phyloP scores from a whole-genome alignment of 1,140 invertebrate species.

The Agrilus planipennis region DNA sequence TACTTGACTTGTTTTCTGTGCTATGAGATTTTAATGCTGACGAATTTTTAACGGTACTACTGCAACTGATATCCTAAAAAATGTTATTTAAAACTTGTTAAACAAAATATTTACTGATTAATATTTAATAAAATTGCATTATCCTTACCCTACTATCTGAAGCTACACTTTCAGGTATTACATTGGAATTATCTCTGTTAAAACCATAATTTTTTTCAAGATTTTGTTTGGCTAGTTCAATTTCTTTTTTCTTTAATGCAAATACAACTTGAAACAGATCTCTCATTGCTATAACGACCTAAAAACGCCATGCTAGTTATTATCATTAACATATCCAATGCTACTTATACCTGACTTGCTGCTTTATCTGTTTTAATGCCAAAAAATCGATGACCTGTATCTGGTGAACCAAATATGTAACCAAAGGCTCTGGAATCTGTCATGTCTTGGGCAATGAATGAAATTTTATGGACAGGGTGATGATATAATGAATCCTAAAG shows the following conservation, averaged over 20 bases:
- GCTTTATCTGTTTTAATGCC: slow-evolving; percentile 99
- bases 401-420: slow-evolving; percentile 93
- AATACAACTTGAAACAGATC: slow-evolving; percentile 98
- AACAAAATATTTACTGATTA: too few relatives aligned
- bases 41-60: too few relatives aligned
- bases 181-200: too few relatives aligned
- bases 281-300: slow-evolving; percentile 91
- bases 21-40: too few relatives aligned
- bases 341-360: slow-evolving; percentile 65
- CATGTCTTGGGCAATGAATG: slow-evolving; percentile 97
- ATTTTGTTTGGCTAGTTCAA: slow-evolving; percentile 83
- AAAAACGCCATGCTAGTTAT: slow-evolving; percentile 15
- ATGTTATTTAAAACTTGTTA: too few relatives aligned
- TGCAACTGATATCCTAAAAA: too few relatives aligned
- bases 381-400: slow-evolving; percentile 94
- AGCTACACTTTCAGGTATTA: too few relatives aligned
- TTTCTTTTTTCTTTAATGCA: slow-evolving; percentile 96
- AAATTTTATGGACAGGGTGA: slow-evolving; percentile 96
- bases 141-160: too few relatives aligned
- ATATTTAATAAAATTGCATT: too few relatives aligned
- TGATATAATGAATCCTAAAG: slow-evolving; percentile 86
- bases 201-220: slow-evolving; percentile 61
- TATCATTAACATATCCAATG: slow-evolving; percentile 3
- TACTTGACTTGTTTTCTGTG: slow-evolving; percentile 18
- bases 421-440: slow-evolving; percentile 94